Base-by-base conservation (phyloP, 2,797 vertebrate genomes). In the Sebastiscus albofasciatus region DNA sequence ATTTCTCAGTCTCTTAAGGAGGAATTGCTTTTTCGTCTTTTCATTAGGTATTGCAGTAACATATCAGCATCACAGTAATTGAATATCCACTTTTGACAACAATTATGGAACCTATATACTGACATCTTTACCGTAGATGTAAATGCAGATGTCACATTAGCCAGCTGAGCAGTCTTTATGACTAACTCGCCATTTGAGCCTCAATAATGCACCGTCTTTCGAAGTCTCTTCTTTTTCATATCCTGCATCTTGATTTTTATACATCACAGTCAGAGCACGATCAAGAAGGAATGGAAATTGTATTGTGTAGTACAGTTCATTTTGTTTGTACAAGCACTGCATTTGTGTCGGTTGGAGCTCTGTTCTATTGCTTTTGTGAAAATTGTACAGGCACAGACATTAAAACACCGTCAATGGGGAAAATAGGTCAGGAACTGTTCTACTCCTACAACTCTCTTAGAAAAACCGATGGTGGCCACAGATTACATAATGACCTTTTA, bases 401-500 rank as follows among this genome's bases (percentile, higher is more conserved):
- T n/a, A 10, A 11, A 46, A 46, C 1, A 16, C 42, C 22, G 5
- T 64, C 33, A 79, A 75, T 22, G 22, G n/a, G 26, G 14, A 24
- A 14, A 68, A 75, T 20, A 29, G 22, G 31, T 60, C 34, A 66
- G 26, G 10, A 27, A 34, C 24, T 46, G 34, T 22, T 18, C 8
- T 42, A 20, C 55, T 78, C 31, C 36, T 52, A 14, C 27, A 34
- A 12, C 59, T 59, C 27, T 26, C 54, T 12, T 24, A 26, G 61
- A 49, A 22, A 56, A 64, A 39, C 8, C 46, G 18, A 75, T 76
- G 67, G 64, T 36, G 24, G 29, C 31, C 27, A 39, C 10, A 81
- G 46, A 72, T 72, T 60, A 22, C 29, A 54, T 27, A 68, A 80
- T 56, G 31, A 72, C n/a, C 10, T 80, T 67, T 64, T 67, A 29